A percentile compares a stretch with the other conserved stretches of the same genome.
These are phyloP conservation scores for Ostrea denselamellosa DNA, from an alignment of 1,140 invertebrate species.

Conservation along the genomic window DNA sequence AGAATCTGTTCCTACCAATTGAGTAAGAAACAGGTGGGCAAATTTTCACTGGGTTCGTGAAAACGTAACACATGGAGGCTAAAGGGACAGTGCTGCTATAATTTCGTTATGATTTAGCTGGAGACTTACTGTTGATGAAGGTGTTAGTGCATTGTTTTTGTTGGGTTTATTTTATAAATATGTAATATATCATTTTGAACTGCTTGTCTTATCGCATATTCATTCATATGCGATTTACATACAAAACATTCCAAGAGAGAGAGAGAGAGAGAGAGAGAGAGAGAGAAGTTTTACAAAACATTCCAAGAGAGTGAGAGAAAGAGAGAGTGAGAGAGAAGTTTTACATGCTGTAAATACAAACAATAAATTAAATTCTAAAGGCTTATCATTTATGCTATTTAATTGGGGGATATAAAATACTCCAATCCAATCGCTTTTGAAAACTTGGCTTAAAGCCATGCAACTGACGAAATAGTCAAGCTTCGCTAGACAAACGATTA, in stretches of 20 bases:
- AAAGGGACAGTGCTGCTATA: conserved; percentile 1
- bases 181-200: not conserved
- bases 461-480: too few relatives aligned
- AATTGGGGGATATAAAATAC: too few relatives aligned
- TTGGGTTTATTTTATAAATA: not conserved
- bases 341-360: too few relatives aligned
- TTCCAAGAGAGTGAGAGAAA: not conserved
- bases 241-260: conserved; percentile 25
- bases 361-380: too few relatives aligned
- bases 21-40: not conserved
- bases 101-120: not conserved
- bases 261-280: not conserved
- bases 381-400: too few relatives aligned
- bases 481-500: too few relatives aligned
- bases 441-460: too few relatives aligned
- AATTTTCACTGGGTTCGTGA: not conserved
- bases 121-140: not conserved
- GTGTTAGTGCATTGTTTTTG: not conserved
- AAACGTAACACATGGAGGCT: not conserved
- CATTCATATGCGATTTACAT: conserved; percentile 2
- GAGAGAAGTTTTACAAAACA: conserved; percentile 15
- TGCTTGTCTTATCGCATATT: not conserved
- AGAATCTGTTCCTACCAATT: not conserved
- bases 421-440: too few relatives aligned
- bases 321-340: too few relatives aligned